Evolutionary conservation across 2,888 invertebrate genomes (phyloP), one percentile per base, ranked within the genome.

Genomic region (Aphodius sticticus): DNA sequence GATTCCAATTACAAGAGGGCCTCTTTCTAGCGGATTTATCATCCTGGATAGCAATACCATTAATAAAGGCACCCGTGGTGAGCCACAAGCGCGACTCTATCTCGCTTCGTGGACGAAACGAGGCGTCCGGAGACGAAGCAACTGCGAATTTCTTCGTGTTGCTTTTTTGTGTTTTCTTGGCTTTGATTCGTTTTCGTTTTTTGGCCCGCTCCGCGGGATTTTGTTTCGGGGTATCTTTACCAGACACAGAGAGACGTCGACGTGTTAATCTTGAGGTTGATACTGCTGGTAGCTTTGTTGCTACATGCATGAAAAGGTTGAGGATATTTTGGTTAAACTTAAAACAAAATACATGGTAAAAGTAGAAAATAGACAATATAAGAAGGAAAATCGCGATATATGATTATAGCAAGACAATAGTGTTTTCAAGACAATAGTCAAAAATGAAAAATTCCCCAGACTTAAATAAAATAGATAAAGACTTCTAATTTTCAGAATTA

Each of bases 151-250:
- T 74, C 74, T 26, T 74, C 74, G 15, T 6, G 16, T 0, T 74
- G n/a, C 37, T n/a, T 15, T 35, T 74, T 15, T 35, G 6, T n/a
- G 74, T 74, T 6, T 74, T 74, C 26, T 74, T 74, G 16, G 1
- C 16, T 16, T 15, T 26, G 6, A 36, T 74, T 74, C 38, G 7
- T 70, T 4, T 71, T 71, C 53, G 79, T 79, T 82, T 80, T 72
- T 81, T 78, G 4, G n/a, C 6, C 35, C n/a, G 35, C 26, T 74
- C 81, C 77, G 76, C 79, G 79, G 81, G 80, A 80, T 82, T 83
- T 83, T 84, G 82, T 83, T 83, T 82, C 83, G 81, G 82, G 83
- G 82, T 80, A 80, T 83, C 82, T 82, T 82, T 82, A 82, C 26
- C 26, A 26, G 26, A 26, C 83, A 75, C 84, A 78, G 80, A 82